Evolutionary conservation across 1,140 invertebrate genomes (phyloP).

Genomic region (Saccostrea cuccullata): DNA sequence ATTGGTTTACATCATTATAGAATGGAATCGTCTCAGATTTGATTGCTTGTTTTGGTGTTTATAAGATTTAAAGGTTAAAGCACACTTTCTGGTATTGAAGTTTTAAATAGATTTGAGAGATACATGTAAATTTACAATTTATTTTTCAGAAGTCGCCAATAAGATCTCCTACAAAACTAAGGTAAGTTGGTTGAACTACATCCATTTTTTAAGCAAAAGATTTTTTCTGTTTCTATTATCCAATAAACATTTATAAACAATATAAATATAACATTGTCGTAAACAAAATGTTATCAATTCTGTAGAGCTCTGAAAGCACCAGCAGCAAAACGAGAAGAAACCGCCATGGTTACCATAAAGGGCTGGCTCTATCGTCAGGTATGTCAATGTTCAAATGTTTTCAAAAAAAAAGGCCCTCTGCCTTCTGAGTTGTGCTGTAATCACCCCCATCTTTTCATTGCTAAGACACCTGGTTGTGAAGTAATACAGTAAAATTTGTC

Average conservation of each 20-base stretch:
- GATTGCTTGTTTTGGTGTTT: no score
- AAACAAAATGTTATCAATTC: conserved; percentile 16
- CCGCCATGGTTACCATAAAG: conserved; percentile 89
- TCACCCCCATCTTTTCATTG: no score
- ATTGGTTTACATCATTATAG: no score
- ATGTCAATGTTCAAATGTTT: conserved; percentile 76
- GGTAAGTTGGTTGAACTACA: neutral
- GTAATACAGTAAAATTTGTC: no score
- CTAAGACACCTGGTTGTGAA: no score
- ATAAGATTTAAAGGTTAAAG: no score
- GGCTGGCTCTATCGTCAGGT: conserved; percentile 96
- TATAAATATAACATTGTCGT: neutral
- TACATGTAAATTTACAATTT: neutral
- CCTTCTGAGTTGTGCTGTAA: no score
- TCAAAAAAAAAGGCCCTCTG: neutral
- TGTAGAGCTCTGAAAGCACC: conserved; percentile 74
- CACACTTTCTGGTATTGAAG: no score
- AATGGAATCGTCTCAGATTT: no score
- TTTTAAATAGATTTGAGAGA: no score
- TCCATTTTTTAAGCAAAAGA: no score
- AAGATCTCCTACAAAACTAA: conserved; percentile 35
- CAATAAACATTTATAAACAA: neutral
- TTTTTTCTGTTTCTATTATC: neutral
- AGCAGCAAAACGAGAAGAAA: conserved; percentile 75
- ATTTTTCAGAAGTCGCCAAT: conserved; percentile 19